These are phyloP conservation scores for Poecilobothrus nobilitatus DNA, from an alignment of 2,888 invertebrate genomes.

Conservation along the genomic window DNA sequence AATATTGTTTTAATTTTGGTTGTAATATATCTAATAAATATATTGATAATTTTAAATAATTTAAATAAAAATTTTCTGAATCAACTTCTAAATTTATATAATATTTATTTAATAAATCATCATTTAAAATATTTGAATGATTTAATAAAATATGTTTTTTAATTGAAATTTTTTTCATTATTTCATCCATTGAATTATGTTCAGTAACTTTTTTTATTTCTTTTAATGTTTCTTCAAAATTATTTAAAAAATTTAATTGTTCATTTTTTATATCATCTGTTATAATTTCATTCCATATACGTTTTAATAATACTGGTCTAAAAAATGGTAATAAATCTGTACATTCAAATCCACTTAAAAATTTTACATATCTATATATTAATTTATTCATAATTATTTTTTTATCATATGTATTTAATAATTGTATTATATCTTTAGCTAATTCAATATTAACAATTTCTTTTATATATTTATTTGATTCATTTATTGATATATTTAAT, in stretches of 20 bases:
- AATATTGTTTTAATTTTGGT: background rate
- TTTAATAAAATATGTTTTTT: background rate
- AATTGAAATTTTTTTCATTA: background rate
- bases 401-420: background rate
- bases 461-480: background rate
- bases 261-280: background rate
- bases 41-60: background rate
- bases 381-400: background rate
- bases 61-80: background rate
- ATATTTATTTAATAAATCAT: background rate
- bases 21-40: background rate
- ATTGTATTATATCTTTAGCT: background rate
- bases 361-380: background rate
- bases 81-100: background rate
- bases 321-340: slow-evolving; percentile 2
- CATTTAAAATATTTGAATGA: background rate
- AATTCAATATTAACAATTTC: background rate
- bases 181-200: background rate
- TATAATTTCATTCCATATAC: background rate
- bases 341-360: background rate
- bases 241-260: background rate
- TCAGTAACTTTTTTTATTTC: background rate
- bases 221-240: background rate
- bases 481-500: background rate
- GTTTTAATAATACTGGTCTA: background rate